Evolutionary conservation across 2,113 vertebrate species (phyloP), one percentile per base, ranked within the genome.

Genomic region (Coreoperca whiteheadi): DNA sequence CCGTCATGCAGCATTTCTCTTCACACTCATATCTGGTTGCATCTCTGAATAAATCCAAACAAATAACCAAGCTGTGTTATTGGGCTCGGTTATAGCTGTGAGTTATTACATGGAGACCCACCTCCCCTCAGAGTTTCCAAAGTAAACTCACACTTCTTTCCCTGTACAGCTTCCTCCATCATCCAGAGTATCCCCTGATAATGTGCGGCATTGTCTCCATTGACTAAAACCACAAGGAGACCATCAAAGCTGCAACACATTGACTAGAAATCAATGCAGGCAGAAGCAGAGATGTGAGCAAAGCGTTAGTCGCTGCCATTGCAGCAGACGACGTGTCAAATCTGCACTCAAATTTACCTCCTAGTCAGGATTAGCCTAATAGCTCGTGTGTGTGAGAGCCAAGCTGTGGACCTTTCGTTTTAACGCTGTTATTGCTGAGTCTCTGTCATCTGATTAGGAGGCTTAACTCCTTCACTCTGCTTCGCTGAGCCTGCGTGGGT

Each of bases 291-390:
- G 59, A 81, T 3, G 60, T 2, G 41, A 61, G 8, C 28, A n/a
- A 75, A 83, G 68, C 73, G n/a, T 74, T 4, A 18, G 39, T 16
- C 34, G 39, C 39, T n/a, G 34, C 21, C 76, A 37, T 50, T 23
- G 23, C 69, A 73, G 65, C 75, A 69, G 82, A 76, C 15, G n/a
- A 78, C 8, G 57, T 2, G 20, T 83, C 74, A 85, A 25, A 90
- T 80, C 66, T 85, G 20, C 51, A 57, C 50, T 77, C 65, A 63
- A 67, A 86, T 63, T 30, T 20, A 50, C 60, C 70, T 54, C 23
- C 0, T n/a, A 20, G 63, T 74, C 30, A 20, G 89, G 81, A 91
- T 91, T 86, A 91, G 59, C 46, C 64, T 83, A 87, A 88, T 77
- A 72, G 84, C 74, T 78, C 20, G 1, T 50, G 71, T 77, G 53